These are phyloP conservation scores for Cheilosia pagana DNA, from an alignment of 2,888 invertebrate genomes.

Conservation along the genomic window DNA sequence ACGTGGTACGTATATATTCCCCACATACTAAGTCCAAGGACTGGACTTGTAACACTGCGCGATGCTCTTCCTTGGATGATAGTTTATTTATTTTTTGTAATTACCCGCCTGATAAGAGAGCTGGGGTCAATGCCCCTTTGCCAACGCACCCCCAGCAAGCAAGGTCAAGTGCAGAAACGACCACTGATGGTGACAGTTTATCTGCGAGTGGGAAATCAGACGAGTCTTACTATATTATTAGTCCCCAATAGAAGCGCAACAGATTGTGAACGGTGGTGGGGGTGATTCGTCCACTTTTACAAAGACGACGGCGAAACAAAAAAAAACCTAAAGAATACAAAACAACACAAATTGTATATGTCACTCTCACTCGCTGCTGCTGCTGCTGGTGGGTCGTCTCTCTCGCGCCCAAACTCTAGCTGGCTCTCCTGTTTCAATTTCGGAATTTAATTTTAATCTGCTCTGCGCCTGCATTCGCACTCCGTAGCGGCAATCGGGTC, in stretches of 20 bases:
- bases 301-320: conserved; percentile 40
- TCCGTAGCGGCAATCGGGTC: conserved; percentile 53
- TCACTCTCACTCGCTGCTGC: conserved; percentile 56
- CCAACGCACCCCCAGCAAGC: not conserved
- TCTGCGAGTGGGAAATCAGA: conserved; percentile 12
- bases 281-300: conserved; percentile 45
- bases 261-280: conserved; percentile 45
- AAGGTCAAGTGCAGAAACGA: conserved; percentile 48
- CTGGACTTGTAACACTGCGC: conserved; percentile 14
- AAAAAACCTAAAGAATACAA: conserved; percentile 34
- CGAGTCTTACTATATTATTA: conserved; percentile 12
- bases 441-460: conserved; percentile 71
- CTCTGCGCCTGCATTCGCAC: conserved; percentile 73
- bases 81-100: not conserved
- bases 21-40: not conserved
- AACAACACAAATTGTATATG: conserved; percentile 49
- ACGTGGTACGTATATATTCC: conserved; percentile 37
- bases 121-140: conserved; percentile 20
- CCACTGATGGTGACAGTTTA: conserved; percentile 14
- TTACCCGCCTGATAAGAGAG: not conserved
- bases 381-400: conserved; percentile 48
- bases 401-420: conserved; percentile 67
- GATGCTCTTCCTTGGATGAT: not conserved
- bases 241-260: conserved; percentile 43
- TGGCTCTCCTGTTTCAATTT: conserved; percentile 69